Evolutionary conservation across 2,113 vertebrate species (phyloP).

Genomic region (Colius striatus): DNA sequence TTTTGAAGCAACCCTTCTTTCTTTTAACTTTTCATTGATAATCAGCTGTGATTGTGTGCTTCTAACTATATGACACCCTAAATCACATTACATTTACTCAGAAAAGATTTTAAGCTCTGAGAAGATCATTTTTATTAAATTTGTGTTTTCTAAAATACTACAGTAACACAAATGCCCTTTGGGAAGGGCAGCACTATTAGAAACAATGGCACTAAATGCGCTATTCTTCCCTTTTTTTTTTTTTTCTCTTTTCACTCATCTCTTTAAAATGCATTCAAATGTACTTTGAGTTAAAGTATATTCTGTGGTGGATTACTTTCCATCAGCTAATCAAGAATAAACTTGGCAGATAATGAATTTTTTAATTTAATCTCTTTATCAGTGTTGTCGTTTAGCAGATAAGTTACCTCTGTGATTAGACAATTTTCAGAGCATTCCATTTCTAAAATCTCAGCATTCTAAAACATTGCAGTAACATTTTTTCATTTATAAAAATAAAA

Average conservation of each 20-base stretch:
- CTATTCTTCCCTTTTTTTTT: neutral
- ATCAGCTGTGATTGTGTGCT: neutral
- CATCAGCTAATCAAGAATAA: neutral
- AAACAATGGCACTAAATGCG: neutral
- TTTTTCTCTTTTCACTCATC: neutral
- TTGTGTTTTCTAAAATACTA: neutral
- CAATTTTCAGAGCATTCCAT: neutral
- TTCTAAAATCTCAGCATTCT: neutral
- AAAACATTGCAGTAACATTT: neutral
- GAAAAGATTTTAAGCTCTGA: neutral
- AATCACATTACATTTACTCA: neutral
- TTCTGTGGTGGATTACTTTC: neutral
- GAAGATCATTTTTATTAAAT: neutral
- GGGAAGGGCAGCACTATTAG: neutral
- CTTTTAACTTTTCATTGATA: neutral
- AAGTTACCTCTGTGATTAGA: neutral
- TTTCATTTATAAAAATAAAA: neutral
- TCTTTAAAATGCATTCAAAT: neutral
- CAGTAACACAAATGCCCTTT: neutral
- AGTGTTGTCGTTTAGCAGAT: neutral
- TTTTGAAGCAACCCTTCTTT: neutral
- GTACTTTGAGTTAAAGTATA: neutral
- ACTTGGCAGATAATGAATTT: neutral
- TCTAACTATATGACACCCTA: neutral
- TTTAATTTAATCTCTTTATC: neutral